Evolutionary conservation across 2,888 invertebrate genomes (phyloP).

Genomic region (Nomada fucata): DNA sequence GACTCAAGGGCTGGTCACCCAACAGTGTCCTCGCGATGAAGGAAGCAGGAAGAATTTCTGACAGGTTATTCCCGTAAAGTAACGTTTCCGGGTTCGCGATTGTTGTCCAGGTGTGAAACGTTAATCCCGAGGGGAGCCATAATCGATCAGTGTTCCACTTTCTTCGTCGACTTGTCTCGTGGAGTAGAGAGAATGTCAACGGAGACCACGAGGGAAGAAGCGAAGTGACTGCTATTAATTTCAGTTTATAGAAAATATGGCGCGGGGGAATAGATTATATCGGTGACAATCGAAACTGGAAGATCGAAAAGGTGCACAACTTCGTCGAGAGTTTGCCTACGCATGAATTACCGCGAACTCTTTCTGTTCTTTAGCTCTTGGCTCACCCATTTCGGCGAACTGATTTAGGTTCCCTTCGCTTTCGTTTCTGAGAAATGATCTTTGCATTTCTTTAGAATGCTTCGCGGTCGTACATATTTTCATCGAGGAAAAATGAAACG

Average conservation of each 20-base stretch:
- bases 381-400: too few relatives aligned
- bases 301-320: constrained; percentile 49
- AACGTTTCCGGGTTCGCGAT: constrained; percentile 24
- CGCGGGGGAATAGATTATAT: constrained; percentile 46
- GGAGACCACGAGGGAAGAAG: constrained; percentile 29
- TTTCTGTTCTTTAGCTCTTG: too few relatives aligned
- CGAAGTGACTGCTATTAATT: constrained; percentile 57
- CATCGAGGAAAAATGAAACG: too few relatives aligned
- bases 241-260: constrained; percentile 6
- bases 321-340: constrained; percentile 50
- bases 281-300: constrained; percentile 48
- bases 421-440: too few relatives aligned
- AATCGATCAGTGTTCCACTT: constrained; percentile 64
- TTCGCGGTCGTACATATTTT: too few relatives aligned
- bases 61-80: neutral
- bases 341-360: too few relatives aligned
- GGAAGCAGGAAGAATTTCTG: neutral
- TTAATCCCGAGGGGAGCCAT: constrained; percentile 67
- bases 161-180: constrained; percentile 63
- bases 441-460: too few relatives aligned
- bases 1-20: too few relatives aligned
- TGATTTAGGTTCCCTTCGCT: too few relatives aligned
- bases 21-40: neutral
- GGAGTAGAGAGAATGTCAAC: constrained; percentile 61
- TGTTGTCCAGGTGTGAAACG: constrained; percentile 56